phyloP scores from a whole-genome alignment of 2,888 invertebrate species.

The Tanytarsus gracilentus region DNA sequence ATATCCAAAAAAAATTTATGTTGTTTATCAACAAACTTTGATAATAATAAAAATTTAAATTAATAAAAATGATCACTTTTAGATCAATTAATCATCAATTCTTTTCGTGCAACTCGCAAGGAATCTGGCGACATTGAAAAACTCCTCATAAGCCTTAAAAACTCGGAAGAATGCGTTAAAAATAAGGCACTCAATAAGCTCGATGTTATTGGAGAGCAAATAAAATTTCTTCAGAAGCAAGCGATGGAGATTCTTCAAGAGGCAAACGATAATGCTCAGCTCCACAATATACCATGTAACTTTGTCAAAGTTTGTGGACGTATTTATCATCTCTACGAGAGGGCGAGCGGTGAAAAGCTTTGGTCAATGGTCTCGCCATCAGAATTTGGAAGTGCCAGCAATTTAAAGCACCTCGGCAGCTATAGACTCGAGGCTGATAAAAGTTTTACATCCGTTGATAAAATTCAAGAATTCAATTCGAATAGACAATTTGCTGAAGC shows the following conservation, averaged over 20 bases:
- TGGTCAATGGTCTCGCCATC: slow-evolving; percentile 66
- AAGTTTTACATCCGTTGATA: slow-evolving; percentile 56
- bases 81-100: slow-evolving; percentile 22
- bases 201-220: slow-evolving; percentile 60
- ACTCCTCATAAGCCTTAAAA: neutral
- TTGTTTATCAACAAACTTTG: too few species aligned
- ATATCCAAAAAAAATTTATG: neutral
- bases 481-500: slow-evolving; percentile 18
- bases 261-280: slow-evolving; percentile 48
- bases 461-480: slow-evolving; percentile 36
- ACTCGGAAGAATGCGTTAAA: slow-evolving; percentile 38
- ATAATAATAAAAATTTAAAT: neutral
- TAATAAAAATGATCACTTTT: neutral
- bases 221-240: slow-evolving; percentile 56
- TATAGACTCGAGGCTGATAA: slow-evolving; percentile 59
- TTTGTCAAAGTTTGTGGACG: slow-evolving; percentile 62
- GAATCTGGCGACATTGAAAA: slow-evolving; percentile 23
- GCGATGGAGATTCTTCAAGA: slow-evolving; percentile 52
- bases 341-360: slow-evolving; percentile 55
- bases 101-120: slow-evolving; percentile 6
- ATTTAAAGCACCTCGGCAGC: slow-evolving; percentile 55
- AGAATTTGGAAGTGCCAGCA: slow-evolving; percentile 58
- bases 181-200: slow-evolving; percentile 55
- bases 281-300: slow-evolving; percentile 66
- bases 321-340: slow-evolving; percentile 60